Conservation (phyloP, 2,888 invertebrate species). For the Volucella zonaria region DNA sequence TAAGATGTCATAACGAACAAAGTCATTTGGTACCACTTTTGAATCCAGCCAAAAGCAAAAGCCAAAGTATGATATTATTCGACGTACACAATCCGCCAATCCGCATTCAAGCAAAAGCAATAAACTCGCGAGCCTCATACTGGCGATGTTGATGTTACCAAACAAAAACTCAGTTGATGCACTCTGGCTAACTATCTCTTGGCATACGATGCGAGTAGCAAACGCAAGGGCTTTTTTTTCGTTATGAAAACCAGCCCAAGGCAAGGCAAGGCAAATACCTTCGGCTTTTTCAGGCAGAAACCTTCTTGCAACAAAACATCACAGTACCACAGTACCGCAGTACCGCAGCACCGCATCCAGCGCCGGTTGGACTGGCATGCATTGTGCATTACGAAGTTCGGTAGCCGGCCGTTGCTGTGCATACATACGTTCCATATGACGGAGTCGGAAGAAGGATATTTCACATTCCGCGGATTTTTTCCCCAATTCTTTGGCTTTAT, state of each 20-base stretch:
- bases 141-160: conserved; percentile 15
- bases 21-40: conserved; percentile 1
- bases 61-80: background rate
- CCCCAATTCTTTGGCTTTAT: conserved; percentile 55
- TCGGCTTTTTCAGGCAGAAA: conserved; percentile 69
- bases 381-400: conserved; percentile 67
- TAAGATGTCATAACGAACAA: conserved; percentile 21
- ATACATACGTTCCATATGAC: conserved; percentile 45
- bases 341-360: background rate
- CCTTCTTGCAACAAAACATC: conserved; percentile 62
- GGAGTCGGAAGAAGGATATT: conserved; percentile 49
- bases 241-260: conserved; percentile 44
- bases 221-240: conserved; percentile 24
- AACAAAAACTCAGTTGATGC: conserved; percentile 46
- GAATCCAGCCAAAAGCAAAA: conserved; percentile 5
- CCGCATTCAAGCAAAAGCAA: conserved; percentile 63
- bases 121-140: background rate
- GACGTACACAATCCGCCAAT: conserved; percentile 28
- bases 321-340: conserved; percentile 16
- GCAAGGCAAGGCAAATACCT: conserved; percentile 58
- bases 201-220: conserved; percentile 25
- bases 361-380: conserved; percentile 54
- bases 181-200: conserved; percentile 47
- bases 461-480: conserved; percentile 69
- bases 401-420: conserved; percentile 42